phyloP scores from a whole-genome alignment of 2,113 vertebrate species.

The Colinus virginianus region DNA sequence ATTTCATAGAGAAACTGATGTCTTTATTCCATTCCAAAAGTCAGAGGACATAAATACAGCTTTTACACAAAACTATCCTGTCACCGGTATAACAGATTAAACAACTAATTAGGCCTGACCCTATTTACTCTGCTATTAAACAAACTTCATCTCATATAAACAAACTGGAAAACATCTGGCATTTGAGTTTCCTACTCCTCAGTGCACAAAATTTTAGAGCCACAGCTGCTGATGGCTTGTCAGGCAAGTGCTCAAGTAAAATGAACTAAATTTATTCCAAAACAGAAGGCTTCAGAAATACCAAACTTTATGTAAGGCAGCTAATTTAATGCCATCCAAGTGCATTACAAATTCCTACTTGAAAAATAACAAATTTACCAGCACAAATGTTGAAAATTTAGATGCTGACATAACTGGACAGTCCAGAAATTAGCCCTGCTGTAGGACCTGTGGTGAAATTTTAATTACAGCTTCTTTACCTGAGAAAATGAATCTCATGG shows the following conservation, averaged over 20 bases:
- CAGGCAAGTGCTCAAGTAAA: conserved; percentile 23
- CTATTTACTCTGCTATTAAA: not conserved
- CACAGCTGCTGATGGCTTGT: conserved; percentile 8
- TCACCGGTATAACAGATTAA: not conserved
- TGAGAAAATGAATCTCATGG: not conserved
- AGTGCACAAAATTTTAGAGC: conserved; percentile 9
- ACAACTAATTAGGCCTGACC: not conserved
- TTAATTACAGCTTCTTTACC: not conserved
- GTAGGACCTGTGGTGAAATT: not conserved
- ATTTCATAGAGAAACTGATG: not conserved
- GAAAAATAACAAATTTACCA: not conserved
- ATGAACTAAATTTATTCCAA: conserved; percentile 32
- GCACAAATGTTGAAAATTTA: not conserved
- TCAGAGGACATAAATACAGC: not conserved
- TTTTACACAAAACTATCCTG: not conserved
- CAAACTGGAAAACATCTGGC: not conserved
- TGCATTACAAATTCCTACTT: not conserved
- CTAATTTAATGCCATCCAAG: not conserved
- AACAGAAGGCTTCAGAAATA: not conserved
- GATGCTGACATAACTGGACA: not conserved
- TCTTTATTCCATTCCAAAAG: not conserved
- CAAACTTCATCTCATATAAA: not conserved
- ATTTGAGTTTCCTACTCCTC: not conserved
- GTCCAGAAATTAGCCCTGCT: not conserved
- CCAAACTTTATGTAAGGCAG: not conserved